Conservation (phyloP, 2,888 invertebrate genomes). For the Plemyria rubiginata region DNA sequence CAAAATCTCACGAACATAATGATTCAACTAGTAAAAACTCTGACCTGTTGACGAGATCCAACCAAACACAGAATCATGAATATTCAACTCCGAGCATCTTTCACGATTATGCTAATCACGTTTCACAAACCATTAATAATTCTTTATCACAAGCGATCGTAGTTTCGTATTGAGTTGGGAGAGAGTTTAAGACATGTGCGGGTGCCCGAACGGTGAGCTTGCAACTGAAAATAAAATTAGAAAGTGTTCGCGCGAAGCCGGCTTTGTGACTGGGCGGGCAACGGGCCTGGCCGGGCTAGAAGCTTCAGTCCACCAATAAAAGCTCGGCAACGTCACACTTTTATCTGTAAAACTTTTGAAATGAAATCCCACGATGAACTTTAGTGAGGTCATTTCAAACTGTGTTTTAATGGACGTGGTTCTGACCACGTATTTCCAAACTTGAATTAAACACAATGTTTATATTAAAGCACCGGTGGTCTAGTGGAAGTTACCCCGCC, state of each 20-base stretch:
- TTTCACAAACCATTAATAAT: slow-evolving; percentile 52
- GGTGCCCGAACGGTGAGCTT: slow-evolving; percentile 47
- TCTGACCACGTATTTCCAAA: background rate
- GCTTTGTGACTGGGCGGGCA: slow-evolving; percentile 57
- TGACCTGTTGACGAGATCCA: slow-evolving; percentile 68
- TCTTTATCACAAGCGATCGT: slow-evolving; percentile 38
- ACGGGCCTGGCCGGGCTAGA: slow-evolving; percentile 55
- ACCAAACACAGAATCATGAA: slow-evolving; percentile 57
- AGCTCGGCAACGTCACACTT: slow-evolving; percentile 41
- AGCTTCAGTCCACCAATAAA: slow-evolving; percentile 49
- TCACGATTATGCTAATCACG: slow-evolving; percentile 54
- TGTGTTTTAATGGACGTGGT: background rate
- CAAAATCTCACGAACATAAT: slow-evolving; percentile 35
- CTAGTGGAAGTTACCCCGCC: no score
- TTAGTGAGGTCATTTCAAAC: slow-evolving; percentile 13
- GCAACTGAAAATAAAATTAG: slow-evolving; percentile 46
- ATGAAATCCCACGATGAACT: slow-evolving; percentile 6
- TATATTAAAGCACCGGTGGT: no score
- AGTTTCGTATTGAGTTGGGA: slow-evolving; percentile 26
- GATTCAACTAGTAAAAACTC: slow-evolving; percentile 52
- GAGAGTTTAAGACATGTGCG: slow-evolving; percentile 29
- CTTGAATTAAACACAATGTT: no score
- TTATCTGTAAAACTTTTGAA: slow-evolving; percentile 43
- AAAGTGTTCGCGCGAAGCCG: slow-evolving; percentile 44
- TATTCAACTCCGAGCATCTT: slow-evolving; percentile 62